Percentiles rank a stretch among this genome's conserved stretches.
These are phyloP conservation scores for Narcine bancroftii DNA, from an alignment of 2,113 vertebrate genomes.

Conservation along the genomic window DNA sequence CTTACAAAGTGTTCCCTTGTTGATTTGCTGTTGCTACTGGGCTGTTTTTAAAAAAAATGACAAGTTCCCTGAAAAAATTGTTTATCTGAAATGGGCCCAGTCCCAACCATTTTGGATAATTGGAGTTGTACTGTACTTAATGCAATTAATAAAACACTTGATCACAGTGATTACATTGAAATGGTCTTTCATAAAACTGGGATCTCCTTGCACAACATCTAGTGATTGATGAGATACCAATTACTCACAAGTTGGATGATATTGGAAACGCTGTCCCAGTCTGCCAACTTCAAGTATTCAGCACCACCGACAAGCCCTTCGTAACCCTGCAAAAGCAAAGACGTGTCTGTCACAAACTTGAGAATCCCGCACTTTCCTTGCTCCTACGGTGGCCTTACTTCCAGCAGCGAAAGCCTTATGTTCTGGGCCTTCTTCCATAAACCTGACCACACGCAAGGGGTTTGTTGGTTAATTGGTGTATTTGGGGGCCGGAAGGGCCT, in stretches of 20 bases:
- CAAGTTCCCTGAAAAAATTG: too few relatives aligned
- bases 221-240: background rate
- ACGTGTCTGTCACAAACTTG: background rate
- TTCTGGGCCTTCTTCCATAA: background rate
- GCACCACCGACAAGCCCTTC: conserved; percentile 91
- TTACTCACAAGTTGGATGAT: conserved; percentile 85
- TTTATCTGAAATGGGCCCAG: too few relatives aligned
- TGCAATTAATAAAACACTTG: too few relatives aligned
- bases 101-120: too few relatives aligned
- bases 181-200: background rate
- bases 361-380: background rate
- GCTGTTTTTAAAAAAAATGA: too few relatives aligned
- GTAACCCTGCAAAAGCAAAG: conserved; percentile 64
- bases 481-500: too few relatives aligned
- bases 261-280: conserved; percentile 91
- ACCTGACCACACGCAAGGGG: too few relatives aligned
- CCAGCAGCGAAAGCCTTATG: background rate
- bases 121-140: too few relatives aligned
- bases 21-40: too few relatives aligned
- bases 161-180: background rate
- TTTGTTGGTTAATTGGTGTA: too few relatives aligned
- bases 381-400: background rate
- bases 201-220: background rate
- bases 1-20: too few relatives aligned
- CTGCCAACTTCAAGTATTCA: conserved; percentile 80